Evolutionary conservation across 2,888 invertebrate species (phyloP).

Genomic region (Alentia gelatinosa): DNA sequence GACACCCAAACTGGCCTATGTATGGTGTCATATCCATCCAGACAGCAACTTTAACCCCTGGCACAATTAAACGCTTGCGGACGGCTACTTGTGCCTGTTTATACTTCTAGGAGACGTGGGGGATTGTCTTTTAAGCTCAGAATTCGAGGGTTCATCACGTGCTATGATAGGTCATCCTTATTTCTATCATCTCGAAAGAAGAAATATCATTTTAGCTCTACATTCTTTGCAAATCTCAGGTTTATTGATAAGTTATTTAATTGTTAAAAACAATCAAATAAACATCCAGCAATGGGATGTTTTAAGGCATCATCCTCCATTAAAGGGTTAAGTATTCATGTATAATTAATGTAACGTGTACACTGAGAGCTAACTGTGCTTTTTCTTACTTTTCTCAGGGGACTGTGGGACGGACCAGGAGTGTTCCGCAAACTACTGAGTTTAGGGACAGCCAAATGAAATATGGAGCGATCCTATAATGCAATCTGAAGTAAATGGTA

Average conservation of each 20-base stretch:
- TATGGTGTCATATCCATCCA: no score
- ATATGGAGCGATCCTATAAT: not conserved
- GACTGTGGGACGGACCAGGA: constrained; percentile 64
- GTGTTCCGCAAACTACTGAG: constrained; percentile 61
- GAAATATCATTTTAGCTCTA: no score
- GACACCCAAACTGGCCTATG: no score
- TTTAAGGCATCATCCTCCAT: not conserved
- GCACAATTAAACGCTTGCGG: no score
- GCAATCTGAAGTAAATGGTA: no score
- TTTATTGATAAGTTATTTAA: not conserved
- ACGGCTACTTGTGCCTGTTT: no score
- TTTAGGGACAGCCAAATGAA: constrained; percentile 55
- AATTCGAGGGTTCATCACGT: not conserved
- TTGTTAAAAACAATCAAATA: not conserved
- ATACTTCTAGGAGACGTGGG: no score
- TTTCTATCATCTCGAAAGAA: not conserved
- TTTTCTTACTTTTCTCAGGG: constrained; percentile 58
- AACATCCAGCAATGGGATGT: not conserved
- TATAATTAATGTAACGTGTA: not conserved
- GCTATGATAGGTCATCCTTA: not conserved
- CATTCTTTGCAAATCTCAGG: not conserved
- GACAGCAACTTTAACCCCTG: no score
- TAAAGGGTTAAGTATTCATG: not conserved
- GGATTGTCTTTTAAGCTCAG: not conserved
- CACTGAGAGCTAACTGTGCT: not conserved